Percentiles rank a stretch among this genome's conserved stretches.
Evolutionary conservation across 1,140 invertebrate genomes (phyloP).

Genomic region (Monochamus saltuarius): DNA sequence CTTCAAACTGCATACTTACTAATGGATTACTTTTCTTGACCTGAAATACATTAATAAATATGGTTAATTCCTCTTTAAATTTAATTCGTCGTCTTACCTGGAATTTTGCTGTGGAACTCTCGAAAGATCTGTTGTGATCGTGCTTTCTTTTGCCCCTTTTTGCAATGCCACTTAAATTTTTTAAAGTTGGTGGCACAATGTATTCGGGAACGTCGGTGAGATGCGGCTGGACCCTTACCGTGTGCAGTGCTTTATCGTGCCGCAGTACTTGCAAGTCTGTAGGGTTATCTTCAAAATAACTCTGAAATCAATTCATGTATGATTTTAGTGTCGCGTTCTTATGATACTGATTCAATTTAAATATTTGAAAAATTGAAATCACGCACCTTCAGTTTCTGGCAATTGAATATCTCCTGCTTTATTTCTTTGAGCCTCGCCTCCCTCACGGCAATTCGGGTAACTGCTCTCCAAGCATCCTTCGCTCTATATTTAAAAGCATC

Average conservation of each 20-base stretch:
- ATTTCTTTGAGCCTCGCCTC: conserved; percentile 96
- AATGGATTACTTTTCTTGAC: conserved; percentile 44
- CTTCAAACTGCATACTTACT: conserved; percentile 47
- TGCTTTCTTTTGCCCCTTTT: conserved; percentile 51
- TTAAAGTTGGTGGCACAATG: conserved; percentile 78
- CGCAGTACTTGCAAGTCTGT: conserved; percentile 83
- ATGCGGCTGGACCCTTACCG: conserved; percentile 80
- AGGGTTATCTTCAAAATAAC: conserved; percentile 95
- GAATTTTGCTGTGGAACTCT: conserved; percentile 34
- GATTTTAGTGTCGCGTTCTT: background rate
- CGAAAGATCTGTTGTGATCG: conserved; percentile 27
- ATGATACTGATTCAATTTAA: background rate
- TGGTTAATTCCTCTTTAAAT: conserved; percentile 1
- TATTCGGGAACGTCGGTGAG: conserved; percentile 94
- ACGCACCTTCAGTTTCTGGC: conserved; percentile 83
- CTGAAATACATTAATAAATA: conserved; percentile 7
- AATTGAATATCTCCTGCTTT: conserved; percentile 90
- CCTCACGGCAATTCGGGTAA: conserved; percentile 87
- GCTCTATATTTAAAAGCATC: conserved; percentile 94
- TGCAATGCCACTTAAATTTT: conserved; percentile 58
- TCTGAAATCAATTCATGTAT: conserved; percentile 52
- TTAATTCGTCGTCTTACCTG: conserved; percentile 25
- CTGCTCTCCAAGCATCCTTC: conserved; percentile 90
- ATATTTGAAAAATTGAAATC: background rate
- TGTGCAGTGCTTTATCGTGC: conserved; percentile 91